phyloP scores from a whole-genome alignment of 2,797 vertebrate genomes.

The Centroberyx gerrardi region DNA sequence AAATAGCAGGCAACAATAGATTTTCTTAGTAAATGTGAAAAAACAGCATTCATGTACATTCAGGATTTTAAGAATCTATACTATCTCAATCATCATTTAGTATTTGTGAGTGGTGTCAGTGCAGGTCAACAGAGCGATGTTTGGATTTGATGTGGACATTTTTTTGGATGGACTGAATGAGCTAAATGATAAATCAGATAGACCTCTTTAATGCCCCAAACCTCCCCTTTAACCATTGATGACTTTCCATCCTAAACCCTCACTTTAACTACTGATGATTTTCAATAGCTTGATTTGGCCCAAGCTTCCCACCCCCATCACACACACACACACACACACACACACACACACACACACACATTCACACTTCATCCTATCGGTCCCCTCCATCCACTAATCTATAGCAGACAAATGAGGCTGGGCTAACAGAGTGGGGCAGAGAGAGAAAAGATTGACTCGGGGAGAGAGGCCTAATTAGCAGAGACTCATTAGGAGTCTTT shows the following conservation, averaged over 20 bases:
- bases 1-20: too few species aligned
- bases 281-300: slow-evolving; percentile 89
- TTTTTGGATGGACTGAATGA: slow-evolving; percentile 9
- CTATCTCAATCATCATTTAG: too few species aligned
- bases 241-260: slow-evolving; percentile 85
- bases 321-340: slow-evolving; percentile 36
- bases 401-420: slow-evolving; percentile 84
- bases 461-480: slow-evolving; percentile 81
- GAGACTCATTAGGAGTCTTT: slow-evolving; percentile 86
- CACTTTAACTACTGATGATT: slow-evolving; percentile 93
- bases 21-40: too few species aligned
- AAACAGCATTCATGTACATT: too few species aligned
- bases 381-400: slow-evolving; percentile 71
- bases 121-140: too few species aligned
- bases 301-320: background rate
- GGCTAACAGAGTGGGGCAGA: slow-evolving; percentile 69
- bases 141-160: slow-evolving; percentile 5
- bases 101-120: too few species aligned
- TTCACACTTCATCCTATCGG: background rate
- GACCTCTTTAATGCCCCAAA: slow-evolving; percentile 45
- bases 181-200: slow-evolving; percentile 4
- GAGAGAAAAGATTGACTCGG: slow-evolving; percentile 85
- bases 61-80: too few species aligned
- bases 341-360: slow-evolving; percentile 7
- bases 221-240: slow-evolving; percentile 75